These are phyloP conservation scores for Cotesia vestalis DNA, from an alignment of 1,140 invertebrate species.

Conservation along the genomic window DNA sequence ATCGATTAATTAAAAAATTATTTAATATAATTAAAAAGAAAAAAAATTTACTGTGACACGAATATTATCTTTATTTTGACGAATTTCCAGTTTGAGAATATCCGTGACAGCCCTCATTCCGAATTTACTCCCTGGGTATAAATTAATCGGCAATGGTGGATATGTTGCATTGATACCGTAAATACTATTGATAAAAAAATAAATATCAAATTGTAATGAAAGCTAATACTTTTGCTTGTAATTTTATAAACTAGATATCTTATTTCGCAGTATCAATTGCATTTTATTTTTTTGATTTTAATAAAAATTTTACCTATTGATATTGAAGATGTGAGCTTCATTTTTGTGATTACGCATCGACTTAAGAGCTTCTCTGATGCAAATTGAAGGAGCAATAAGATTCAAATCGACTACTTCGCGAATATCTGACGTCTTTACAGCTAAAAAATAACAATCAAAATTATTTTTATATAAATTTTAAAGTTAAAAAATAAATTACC, in stretches of 20 bases:
- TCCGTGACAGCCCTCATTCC: conserved; percentile 73
- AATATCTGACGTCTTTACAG: conserved; percentile 63
- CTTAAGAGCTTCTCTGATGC: conserved; percentile 71
- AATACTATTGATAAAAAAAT: neutral
- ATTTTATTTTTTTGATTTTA: neutral
- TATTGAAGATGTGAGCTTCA: conserved; percentile 75
- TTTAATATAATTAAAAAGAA: no score
- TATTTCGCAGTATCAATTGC: no score
- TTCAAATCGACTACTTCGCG: conserved; percentile 72
- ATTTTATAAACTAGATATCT: no score
- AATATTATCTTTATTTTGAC: conserved; percentile 66
- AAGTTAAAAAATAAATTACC: neutral
- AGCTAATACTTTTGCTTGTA: no score
- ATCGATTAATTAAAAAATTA: neutral
- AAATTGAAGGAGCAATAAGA: conserved; percentile 73
- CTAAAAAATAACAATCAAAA: conserved; percentile 43
- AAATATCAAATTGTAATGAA: no score
- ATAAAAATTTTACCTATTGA: conserved; percentile 69
- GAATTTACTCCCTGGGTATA: conserved; percentile 74
- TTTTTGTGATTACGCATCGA: conserved; percentile 72
- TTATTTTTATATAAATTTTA: neutral
- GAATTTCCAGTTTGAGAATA: conserved; percentile 71
- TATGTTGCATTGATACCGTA: neutral
- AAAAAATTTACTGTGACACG: conserved; percentile 68
- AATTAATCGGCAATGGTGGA: conserved; percentile 37